Evolutionary conservation across 1,140 invertebrate species (phyloP), one percentile per base, ranked within the genome.

Genomic region (Pseudomyrmex pallidus): DNA sequence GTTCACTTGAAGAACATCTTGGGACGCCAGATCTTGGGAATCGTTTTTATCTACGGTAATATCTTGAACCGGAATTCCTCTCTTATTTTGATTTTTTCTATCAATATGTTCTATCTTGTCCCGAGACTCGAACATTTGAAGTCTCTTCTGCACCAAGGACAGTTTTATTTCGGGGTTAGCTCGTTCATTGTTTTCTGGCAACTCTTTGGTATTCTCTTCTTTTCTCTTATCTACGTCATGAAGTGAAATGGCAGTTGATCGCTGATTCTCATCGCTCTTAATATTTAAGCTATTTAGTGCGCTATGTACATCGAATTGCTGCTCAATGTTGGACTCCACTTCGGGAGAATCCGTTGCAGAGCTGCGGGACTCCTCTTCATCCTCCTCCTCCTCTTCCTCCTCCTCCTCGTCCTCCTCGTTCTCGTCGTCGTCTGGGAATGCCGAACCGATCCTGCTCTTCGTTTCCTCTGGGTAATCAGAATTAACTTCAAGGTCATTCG

Each of bases 191-290:
- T 68, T 73, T 64, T 78, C 83, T 73, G 83, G 66, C 67, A 77
- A 82, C 74, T 93, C 91, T 91, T 93, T 92, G 90, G 91, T 92
- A 92, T 92, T 90, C 82, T 70, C 73, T 48, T 74, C 50, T 61
- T 46, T 84, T 77, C 89, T 86, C 85, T 48, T 66, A 85, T 87
- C 83, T 90, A 90, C 10, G 85, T 90, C 89, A 87, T 87, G 87
- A 66, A 85, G 76, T 70, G 86, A 90, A 88, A 90, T 90, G 89
- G 87, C 90, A 91, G 89, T 91, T 87, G 80, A 78, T 77, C 85
- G 87, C 84, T 90, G 87, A 89, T 90, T 86, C 66, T 89, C 84
- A 35, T 84, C 56, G 13, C 76, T 52, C 35, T 67, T 90, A 90
- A 67, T 63, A 22, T 89, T 73, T 90, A 90, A 63, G 44, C 22